A percentile compares a stretch with the other conserved stretches of the same genome.
phyloP scores from a whole-genome alignment of 2,888 invertebrate species.

The Aporophyla lueneburgensis region DNA sequence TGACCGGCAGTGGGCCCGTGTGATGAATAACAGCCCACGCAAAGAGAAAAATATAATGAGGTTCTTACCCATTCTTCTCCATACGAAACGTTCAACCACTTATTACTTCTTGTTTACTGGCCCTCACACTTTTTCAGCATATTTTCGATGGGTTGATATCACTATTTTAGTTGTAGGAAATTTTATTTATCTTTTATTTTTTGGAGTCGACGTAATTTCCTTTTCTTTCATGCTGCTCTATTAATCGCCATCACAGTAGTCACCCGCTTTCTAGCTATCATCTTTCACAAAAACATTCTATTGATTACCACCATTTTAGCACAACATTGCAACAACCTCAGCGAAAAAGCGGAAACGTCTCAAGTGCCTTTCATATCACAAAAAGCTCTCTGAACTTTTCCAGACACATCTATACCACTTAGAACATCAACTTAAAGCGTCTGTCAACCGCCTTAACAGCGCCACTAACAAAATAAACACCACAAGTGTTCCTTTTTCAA shows the following conservation, averaged over 20 bases:
- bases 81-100: no score
- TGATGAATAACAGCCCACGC: no score
- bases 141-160: no score
- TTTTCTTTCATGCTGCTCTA: background rate
- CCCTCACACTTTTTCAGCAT: background rate
- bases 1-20: no score
- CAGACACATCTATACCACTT: background rate
- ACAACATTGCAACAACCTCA: background rate
- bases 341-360: background rate
- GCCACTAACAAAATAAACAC: slow-evolving; percentile 11
- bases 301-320: background rate
- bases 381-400: background rate
- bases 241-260: background rate
- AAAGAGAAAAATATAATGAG: no score
- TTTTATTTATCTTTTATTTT: background rate
- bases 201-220: no score
- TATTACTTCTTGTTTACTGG: no score
- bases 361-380: background rate
- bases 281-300: background rate
- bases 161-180: no score
- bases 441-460: slow-evolving; percentile 8
- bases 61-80: no score
- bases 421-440: slow-evolving; percentile 2
- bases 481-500: slow-evolving; percentile 29
- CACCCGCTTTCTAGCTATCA: background rate